phyloP scores from a whole-genome alignment of 2,888 invertebrate genomes.

The Tetropium fuscum region DNA sequence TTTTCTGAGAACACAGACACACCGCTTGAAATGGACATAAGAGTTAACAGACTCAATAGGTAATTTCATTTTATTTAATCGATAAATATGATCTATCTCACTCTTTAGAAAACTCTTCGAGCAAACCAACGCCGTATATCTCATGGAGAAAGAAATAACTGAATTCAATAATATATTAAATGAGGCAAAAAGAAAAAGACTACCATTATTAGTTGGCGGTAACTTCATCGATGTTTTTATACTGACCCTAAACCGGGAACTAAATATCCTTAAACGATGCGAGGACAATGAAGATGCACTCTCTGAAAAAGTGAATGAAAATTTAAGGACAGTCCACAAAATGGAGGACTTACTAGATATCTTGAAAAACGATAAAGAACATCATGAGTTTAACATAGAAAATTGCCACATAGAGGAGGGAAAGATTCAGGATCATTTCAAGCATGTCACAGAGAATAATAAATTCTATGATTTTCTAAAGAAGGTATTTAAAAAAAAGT shows the following conservation, averaged over 20 bases:
- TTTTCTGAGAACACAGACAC: constrained; percentile 63
- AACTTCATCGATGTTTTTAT: constrained; percentile 74
- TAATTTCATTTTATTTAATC: constrained; percentile 49
- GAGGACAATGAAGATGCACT: constrained; percentile 78
- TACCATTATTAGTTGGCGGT: constrained; percentile 71
- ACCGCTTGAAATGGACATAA: constrained; percentile 70
- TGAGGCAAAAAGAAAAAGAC: constrained; percentile 70
- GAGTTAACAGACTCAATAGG: constrained; percentile 66
- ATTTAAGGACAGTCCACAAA: constrained; percentile 64
- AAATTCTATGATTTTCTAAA: constrained; percentile 84
- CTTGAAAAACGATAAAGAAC: constrained; percentile 69
- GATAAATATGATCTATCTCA: too few species aligned
- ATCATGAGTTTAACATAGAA: constrained; percentile 64
- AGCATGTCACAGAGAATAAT: constrained; percentile 72
- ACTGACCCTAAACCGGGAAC: constrained; percentile 78
- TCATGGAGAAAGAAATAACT: constrained; percentile 71
- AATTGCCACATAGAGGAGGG: constrained; percentile 67
- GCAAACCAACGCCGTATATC: constrained; percentile 74
- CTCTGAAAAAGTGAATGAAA: constrained; percentile 63
- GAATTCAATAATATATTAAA: constrained; percentile 76
- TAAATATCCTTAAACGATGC: constrained; percentile 79
- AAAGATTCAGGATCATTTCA: constrained; percentile 70
- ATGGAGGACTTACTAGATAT: constrained; percentile 67
- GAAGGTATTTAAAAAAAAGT: constrained; percentile 87
- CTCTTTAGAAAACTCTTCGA: constrained; percentile 71